Conservation (phyloP, 1,140 invertebrate species). For the Chymomyza costata region DNA sequence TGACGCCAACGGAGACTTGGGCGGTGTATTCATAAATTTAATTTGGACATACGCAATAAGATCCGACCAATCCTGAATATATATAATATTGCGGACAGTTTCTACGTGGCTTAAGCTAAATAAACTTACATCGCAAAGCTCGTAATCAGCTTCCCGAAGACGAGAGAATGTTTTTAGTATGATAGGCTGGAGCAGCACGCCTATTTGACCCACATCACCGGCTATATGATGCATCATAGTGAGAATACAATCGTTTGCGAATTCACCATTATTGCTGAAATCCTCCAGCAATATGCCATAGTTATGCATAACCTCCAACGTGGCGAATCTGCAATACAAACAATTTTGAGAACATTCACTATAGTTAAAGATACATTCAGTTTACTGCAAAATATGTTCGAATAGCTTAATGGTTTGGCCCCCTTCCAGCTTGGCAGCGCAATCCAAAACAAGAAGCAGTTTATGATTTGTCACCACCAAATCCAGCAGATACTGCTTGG, state of each 20-base stretch:
- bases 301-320: conserved; percentile 82
- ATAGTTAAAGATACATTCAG: conserved; percentile 26
- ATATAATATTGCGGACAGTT: conserved; percentile 3
- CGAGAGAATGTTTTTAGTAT: conserved; percentile 83
- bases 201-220: conserved; percentile 80
- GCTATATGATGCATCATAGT: conserved; percentile 88
- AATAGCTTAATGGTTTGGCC: conserved; percentile 77
- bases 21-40: conserved; percentile 80
- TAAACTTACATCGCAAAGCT: conserved; percentile 81
- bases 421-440: conserved; percentile 75
- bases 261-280: conserved; percentile 81
- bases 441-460: conserved; percentile 81
- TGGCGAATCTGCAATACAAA: conserved; percentile 79
- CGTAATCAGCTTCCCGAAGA: conserved; percentile 83
- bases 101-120: conserved; percentile 1
- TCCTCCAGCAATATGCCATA: conserved; percentile 83
- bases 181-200: conserved; percentile 81
- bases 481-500: conserved; percentile 83
- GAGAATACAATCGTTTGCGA: conserved; percentile 85
- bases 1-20: conserved; percentile 36
- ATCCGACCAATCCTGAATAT: conserved; percentile 82
- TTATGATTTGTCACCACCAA: conserved; percentile 85
- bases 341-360: no score
- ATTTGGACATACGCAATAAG: conserved; percentile 84
- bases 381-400: conserved; percentile 83